Evolutionary conservation across 1,140 invertebrate species (phyloP).

Genomic region (Procambarus clarkii): DNA sequence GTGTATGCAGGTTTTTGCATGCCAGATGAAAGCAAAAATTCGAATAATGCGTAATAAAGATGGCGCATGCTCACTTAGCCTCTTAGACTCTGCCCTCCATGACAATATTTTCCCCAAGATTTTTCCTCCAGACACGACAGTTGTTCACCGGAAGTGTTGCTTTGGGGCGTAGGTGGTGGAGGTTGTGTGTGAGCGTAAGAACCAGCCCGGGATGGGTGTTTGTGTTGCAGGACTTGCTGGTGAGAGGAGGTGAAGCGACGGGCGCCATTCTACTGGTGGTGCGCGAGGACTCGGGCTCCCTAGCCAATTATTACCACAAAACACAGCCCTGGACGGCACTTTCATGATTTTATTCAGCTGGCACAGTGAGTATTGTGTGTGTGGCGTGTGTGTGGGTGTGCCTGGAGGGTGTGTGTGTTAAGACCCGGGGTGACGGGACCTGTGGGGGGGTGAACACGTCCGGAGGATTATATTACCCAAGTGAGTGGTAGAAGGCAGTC

Average conservation of each 20-base stretch:
- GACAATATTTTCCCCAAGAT: conserved; percentile 22
- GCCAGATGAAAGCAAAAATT: neutral
- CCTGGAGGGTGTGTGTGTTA: too few relatives aligned
- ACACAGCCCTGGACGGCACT: conserved; percentile 52
- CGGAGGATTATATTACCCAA: too few relatives aligned
- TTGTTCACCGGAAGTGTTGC: neutral
- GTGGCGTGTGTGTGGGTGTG: neutral
- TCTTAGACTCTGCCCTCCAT: too few relatives aligned
- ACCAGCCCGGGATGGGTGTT: neutral
- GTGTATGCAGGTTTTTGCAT: neutral
- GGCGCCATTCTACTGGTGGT: conserved; percentile 33
- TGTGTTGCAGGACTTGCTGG: neutral
- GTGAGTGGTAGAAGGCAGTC: too few relatives aligned
- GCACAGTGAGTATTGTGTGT: conserved; percentile 31
- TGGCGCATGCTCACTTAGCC: conserved; percentile 37
- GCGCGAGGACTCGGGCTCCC: conserved; percentile 25
- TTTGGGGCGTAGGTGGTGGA: neutral
- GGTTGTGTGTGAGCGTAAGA: neutral
- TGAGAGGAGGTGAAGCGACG: neutral
- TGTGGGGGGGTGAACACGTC: too few relatives aligned
- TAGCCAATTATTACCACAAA: conserved; percentile 24
- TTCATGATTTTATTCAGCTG: conserved; percentile 62
- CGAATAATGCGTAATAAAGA: conserved; percentile 2
- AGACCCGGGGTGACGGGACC: too few relatives aligned
- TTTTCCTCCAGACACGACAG: neutral